These are phyloP conservation scores for Platichthys stellatus DNA, from an alignment of 2,113 vertebrate genomes.

Conservation along the genomic window DNA sequence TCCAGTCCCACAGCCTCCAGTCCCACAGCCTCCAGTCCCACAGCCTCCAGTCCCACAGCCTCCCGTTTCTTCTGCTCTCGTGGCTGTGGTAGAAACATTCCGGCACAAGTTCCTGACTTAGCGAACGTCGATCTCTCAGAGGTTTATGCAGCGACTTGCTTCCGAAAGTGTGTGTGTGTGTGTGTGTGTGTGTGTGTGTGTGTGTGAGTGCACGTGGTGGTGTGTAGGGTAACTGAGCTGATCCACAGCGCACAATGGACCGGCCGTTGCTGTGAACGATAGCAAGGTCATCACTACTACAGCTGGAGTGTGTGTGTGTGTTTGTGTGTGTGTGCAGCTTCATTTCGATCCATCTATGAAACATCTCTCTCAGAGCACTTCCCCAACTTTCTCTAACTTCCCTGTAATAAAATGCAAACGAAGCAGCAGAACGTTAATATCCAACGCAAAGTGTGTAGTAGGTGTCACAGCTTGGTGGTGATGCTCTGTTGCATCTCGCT, in stretches of 20 bases:
- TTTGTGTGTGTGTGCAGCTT: neutral
- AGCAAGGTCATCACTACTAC: conserved; percentile 64
- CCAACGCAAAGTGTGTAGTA: too few relatives aligned
- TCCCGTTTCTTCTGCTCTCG: conserved; percentile 13
- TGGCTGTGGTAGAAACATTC: conserved; percentile 39
- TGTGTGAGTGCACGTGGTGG: neutral
- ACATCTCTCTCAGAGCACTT: neutral
- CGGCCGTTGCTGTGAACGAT: conserved; percentile 69
- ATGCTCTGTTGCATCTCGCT: too few relatives aligned
- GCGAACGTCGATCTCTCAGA: conserved; percentile 54
- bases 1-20: too few relatives aligned
- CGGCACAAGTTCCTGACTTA: conserved; percentile 36
- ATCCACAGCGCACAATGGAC: conserved; percentile 59
- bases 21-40: too few relatives aligned
- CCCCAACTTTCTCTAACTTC: neutral
- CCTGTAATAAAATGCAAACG: neutral
- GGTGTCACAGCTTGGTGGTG: too few relatives aligned
- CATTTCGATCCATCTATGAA: neutral
- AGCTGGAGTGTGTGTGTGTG: conserved; percentile 6
- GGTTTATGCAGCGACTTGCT: conserved; percentile 22
- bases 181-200: neutral
- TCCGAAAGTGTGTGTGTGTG: neutral
- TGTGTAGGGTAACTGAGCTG: conserved; percentile 33
- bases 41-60: too few relatives aligned
- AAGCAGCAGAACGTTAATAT: too few relatives aligned